Base-by-base conservation (phyloP, 35 echinoderm and acorn worm species). In the Holothuria glaberrima region DNA sequence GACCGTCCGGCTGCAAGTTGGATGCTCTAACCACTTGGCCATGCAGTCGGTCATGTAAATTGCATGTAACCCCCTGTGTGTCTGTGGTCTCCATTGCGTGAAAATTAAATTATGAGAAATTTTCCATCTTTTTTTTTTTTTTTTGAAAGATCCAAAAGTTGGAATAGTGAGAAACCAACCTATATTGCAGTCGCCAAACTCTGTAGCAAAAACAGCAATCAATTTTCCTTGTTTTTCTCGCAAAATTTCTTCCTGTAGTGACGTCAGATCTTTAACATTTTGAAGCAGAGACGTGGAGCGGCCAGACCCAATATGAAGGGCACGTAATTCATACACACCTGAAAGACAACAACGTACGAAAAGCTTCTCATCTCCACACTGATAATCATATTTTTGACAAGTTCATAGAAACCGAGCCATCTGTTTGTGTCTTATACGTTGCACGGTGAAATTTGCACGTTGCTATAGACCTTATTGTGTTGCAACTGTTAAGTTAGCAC, bases 151-250 rank as follows among this genome's bases (percentile, higher is more conserved):
- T 46, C 10, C 44, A 46, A 46, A 46, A 5, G 4, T 46, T 46
- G 4, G 10, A 46, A 46, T n/a, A 46, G 4, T 46, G 21, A 12
- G 63, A 12, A 17, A 76, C 41, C 36, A 35, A 76, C 72, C 34
- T 76, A 33, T 76, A 76, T 76, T 44, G 18, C 72, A 76, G 72
- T 76, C 72, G 24, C 72, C 72, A 76, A 76, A 22, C 72, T 44
- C 25, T 76, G 72, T 76, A 76, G 33, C 24, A 13, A 76, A 76
- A 21, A 76, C 72, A 76, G 34, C 30, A 21, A 76, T 76, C 9
- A 76, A 33, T 76, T 76, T 76, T 0, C 72, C 72, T 6, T 20
- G 36, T 6, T 76, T 45, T 31, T 76, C 46, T 45, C 41, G 21
- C 3, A 22, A 16, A 45, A 76, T 34, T 14, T 45, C 19, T 45